These are phyloP conservation scores for Pyrgus malvae DNA, from an alignment of 2,888 invertebrate species.

Conservation along the genomic window DNA sequence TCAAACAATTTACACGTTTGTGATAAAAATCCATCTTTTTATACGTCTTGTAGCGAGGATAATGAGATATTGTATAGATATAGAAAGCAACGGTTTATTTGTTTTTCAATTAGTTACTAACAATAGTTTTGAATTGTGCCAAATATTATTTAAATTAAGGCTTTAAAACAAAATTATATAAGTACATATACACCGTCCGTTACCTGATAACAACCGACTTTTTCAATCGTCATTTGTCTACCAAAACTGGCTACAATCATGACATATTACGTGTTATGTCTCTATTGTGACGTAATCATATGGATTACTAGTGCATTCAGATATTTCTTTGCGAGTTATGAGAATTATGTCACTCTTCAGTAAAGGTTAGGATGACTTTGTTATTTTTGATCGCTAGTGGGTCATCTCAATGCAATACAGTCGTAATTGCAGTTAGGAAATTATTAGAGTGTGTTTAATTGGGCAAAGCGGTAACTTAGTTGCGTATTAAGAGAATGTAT, in stretches of 20 bases:
- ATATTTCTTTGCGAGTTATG: neutral
- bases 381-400: conserved; percentile 2
- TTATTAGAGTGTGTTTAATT: neutral
- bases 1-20: conserved; percentile 28
- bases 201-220: neutral
- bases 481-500: neutral
- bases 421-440: conserved; percentile 1
- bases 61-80: neutral
- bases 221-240: conserved; percentile 9
- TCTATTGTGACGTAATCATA: conserved; percentile 13
- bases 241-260: conserved; percentile 9
- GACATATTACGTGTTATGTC: neutral
- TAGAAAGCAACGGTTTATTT: no score
- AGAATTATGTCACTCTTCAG: conserved; percentile 14
- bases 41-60: neutral
- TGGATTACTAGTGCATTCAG: neutral
- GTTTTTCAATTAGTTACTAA: no score
- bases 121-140: no score
- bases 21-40: conserved; percentile 1
- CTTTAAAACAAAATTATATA: no score
- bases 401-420: neutral
- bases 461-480: neutral
- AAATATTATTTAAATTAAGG: no score
- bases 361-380: conserved; percentile 16
- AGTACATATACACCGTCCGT: no score